Evolutionary conservation across 2,797 vertebrate species (phyloP).

Genomic region (Ptychadena robeensis): DNA sequence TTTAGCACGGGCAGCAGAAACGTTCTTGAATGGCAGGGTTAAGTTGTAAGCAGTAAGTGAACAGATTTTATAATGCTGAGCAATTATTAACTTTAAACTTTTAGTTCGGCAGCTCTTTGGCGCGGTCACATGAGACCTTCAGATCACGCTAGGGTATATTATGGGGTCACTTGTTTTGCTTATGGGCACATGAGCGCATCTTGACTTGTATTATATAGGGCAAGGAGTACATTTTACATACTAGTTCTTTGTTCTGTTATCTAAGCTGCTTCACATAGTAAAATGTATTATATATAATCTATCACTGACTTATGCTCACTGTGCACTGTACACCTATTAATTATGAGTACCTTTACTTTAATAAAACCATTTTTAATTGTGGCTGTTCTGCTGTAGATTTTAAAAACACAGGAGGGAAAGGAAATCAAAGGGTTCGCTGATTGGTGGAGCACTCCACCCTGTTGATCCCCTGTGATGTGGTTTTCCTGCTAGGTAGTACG

Average conservation of each 20-base stretch:
- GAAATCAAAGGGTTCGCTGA: too few species aligned
- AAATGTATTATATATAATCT: neutral
- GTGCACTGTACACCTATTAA: too few species aligned
- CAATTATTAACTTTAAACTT: constrained; percentile 70
- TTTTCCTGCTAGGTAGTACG: too few species aligned
- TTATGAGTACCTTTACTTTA: too few species aligned
- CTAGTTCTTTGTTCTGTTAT: neutral
- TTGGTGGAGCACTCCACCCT: too few species aligned
- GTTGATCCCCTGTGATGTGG: too few species aligned
- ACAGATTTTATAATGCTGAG: constrained; percentile 64
- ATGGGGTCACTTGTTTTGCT: constrained; percentile 2
- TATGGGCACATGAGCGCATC: neutral
- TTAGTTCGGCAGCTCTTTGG: constrained; percentile 29
- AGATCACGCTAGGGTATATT: constrained; percentile 8
- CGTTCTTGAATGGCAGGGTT: constrained; percentile 19
- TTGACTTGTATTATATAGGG: neutral
- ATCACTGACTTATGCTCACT: too few species aligned
- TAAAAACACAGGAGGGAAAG: too few species aligned
- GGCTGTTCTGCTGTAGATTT: too few species aligned
- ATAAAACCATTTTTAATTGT: too few species aligned
- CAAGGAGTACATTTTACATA: neutral
- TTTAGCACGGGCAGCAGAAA: neutral
- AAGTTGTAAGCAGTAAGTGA: constrained; percentile 62
- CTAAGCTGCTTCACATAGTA: neutral
- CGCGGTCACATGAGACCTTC: constrained; percentile 40